These are phyloP conservation scores for Ameiurus melas DNA, from an alignment of 2,113 vertebrate species.

Conservation along the genomic window DNA sequence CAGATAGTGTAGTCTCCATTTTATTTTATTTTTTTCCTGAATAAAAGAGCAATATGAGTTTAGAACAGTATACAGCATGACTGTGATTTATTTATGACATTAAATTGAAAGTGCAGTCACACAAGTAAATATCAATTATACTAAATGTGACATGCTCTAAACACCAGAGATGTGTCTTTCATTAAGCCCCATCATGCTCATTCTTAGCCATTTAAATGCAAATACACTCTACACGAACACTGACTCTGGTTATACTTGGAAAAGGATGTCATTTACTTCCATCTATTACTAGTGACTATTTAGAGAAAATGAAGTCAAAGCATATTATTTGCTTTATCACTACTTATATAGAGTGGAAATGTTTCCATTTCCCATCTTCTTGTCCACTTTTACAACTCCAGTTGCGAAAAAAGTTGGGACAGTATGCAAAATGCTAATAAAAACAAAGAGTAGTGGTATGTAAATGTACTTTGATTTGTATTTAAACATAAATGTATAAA, in stretches of 20 bases:
- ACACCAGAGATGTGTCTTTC: constrained; percentile 6
- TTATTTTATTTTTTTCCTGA: not conserved
- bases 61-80: not conserved
- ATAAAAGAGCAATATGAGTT: constrained; percentile 13
- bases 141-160: not conserved
- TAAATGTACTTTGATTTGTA: too few relatives aligned
- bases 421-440: too few relatives aligned
- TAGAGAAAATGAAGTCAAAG: not conserved
- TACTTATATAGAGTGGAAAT: not conserved
- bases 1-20: not conserved
- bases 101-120: constrained; percentile 9
- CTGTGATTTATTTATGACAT: constrained; percentile 10
- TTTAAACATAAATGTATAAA: too few relatives aligned
- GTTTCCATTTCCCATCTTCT: not conserved
- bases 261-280: not conserved
- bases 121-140: constrained; percentile 8
- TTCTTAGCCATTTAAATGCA: constrained; percentile 12
- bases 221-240: not conserved
- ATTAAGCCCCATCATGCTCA: constrained; percentile 18
- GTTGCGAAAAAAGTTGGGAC: too few relatives aligned
- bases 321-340: constrained; percentile 4
- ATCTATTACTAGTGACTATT: not conserved
- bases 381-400: not conserved
- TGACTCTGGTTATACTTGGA: not conserved
- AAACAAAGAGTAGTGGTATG: too few relatives aligned